Percentiles rank a stretch among this genome's conserved stretches.
Evolutionary conservation across 2,888 invertebrate species (phyloP).

Genomic region (Drosophila testacea): DNA sequence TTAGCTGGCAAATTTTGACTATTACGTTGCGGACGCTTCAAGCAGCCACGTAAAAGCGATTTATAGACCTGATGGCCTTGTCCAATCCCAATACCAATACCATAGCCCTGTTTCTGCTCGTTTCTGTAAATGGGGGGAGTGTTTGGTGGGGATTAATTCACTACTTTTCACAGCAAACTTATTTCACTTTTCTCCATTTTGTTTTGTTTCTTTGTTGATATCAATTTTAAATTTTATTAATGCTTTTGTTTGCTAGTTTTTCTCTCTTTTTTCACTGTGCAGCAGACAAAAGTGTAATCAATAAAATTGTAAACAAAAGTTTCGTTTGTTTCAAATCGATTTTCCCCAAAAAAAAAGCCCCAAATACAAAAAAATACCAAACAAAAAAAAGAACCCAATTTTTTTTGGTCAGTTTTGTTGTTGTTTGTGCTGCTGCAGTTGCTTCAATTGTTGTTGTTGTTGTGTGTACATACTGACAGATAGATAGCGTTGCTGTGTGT

Average conservation of each 20-base stretch:
- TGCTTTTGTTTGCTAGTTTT: conserved; percentile 1
- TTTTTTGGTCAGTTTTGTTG: conserved; percentile 43
- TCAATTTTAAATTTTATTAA: not conserved
- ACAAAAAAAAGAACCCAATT: not conserved
- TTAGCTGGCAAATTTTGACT: conserved; percentile 83
- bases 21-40: conserved; percentile 84
- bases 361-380: conserved; percentile 14
- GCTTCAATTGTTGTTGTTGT: conserved; percentile 57
- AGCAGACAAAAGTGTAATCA: conserved; percentile 57
- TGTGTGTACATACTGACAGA: conserved; percentile 48
- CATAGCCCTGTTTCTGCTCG: conserved; percentile 66
- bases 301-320: conserved; percentile 78
- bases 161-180: not conserved
- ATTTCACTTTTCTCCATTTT: conserved; percentile 6
- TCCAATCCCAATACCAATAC: conserved; percentile 8
- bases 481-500: conserved; percentile 10
- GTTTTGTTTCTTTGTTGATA: not conserved
- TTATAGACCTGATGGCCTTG: conserved; percentile 82
- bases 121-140: conserved; percentile 76
- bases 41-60: conserved; percentile 84
- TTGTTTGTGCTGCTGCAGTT: conserved; percentile 35
- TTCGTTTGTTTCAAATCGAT: conserved; percentile 68
- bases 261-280: conserved; percentile 19
- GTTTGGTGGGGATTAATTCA: conserved; percentile 9
- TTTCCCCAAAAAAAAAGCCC: conserved; percentile 62